These are phyloP conservation scores for Scatophagus argus DNA, from an alignment of 2,113 vertebrate species.

Conservation along the genomic window DNA sequence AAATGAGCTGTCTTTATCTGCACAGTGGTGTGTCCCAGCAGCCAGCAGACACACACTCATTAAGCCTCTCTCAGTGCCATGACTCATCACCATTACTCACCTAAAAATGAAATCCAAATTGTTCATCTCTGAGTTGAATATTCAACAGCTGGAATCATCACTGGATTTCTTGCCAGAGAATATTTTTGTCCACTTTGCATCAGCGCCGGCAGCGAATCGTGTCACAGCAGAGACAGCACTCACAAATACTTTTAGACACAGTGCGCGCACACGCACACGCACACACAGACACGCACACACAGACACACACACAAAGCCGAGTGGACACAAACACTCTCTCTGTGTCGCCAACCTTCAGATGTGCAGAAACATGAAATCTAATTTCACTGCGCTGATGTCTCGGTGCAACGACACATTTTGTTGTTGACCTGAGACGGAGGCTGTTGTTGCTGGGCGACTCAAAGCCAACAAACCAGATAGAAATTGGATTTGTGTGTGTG, in stretches of 20 bases:
- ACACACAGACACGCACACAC: no score
- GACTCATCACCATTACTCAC: not conserved
- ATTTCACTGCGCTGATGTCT: constrained; percentile 14
- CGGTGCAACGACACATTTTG: constrained; percentile 12
- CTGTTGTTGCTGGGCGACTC: constrained; percentile 13
- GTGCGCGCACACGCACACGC: not conserved
- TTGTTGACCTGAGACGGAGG: constrained; percentile 17
- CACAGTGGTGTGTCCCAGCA: not conserved
- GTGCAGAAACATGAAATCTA: constrained; percentile 36
- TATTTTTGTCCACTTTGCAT: not conserved
- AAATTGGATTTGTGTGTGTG: not conserved
- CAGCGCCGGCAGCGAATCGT: not conserved
- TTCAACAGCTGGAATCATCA: not conserved
- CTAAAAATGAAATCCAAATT: not conserved
- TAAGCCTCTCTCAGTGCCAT: not conserved
- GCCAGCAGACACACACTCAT: not conserved
- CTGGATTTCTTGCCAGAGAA: not conserved
- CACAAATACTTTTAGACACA: not conserved
- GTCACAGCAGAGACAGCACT: not conserved
- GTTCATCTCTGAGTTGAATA: constrained; percentile 1
- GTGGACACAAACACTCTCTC: not conserved
- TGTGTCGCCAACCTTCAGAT: constrained; percentile 20
- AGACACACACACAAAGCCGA: not conserved
- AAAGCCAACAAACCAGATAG: not conserved
- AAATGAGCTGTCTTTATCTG: no score